Evolutionary conservation across 35 echinoderm and acorn worm genomes (phyloP).

Genomic region (Heliocidaris erythrogramma): DNA sequence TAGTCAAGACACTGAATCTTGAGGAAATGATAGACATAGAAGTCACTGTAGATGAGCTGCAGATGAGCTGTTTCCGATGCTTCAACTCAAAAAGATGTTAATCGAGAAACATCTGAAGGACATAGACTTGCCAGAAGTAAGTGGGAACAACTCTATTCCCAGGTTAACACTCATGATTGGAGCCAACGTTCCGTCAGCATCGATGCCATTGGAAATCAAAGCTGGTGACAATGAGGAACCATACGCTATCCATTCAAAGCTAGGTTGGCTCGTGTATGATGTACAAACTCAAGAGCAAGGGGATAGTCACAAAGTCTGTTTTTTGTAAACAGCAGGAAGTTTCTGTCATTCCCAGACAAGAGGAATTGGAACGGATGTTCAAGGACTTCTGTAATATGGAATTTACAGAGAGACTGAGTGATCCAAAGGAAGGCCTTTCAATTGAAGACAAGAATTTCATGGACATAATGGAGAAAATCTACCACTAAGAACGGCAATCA

Average conservation of each 20-base stretch:
- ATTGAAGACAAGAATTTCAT: no score
- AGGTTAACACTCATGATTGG: no score
- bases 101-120: slow-evolving; percentile 27
- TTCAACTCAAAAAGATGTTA: slow-evolving; percentile 14
- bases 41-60: slow-evolving; percentile 33
- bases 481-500: neutral
- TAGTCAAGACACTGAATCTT: slow-evolving; percentile 26
- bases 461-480: slow-evolving; percentile 24
- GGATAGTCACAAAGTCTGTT: neutral
- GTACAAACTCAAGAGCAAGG: slow-evolving; percentile 12
- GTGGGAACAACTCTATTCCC: neutral
- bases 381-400: no score
- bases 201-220: no score
- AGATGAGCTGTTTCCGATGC: slow-evolving; percentile 21
- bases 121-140: slow-evolving; percentile 18
- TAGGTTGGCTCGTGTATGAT: no score
- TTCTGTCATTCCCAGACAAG: no score
- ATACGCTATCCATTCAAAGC: no score
- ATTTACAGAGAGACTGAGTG: no score
- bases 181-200: no score
- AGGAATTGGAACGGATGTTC: no score
- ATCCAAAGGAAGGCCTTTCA: no score
- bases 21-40: slow-evolving; percentile 26
- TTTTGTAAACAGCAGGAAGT: slow-evolving; percentile 25
- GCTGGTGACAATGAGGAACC: no score